A percentile compares a stretch with the other conserved stretches of the same genome.
phyloP scores from a whole-genome alignment of 37 sponge, comb jelly and placozoan species.

The Eunapius fragilis region DNA sequence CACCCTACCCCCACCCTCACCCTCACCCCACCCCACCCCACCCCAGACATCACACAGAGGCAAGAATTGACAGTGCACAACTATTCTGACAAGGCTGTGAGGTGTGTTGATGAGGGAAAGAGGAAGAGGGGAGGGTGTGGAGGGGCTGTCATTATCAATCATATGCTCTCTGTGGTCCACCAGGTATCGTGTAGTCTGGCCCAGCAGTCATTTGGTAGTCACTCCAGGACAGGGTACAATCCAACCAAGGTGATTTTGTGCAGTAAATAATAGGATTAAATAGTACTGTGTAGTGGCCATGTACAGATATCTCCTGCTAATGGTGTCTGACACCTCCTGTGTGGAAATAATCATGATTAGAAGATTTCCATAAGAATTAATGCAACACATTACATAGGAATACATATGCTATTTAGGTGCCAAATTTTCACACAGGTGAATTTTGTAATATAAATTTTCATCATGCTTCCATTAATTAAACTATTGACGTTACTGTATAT shows the following conservation, averaged over 20 bases:
- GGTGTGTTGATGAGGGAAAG: not conserved
- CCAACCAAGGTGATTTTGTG: not conserved
- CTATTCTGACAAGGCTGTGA: slow-evolving; percentile 4
- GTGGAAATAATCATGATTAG: too few relatives aligned
- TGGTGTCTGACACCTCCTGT: too few relatives aligned
- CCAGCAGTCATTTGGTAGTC: slow-evolving; percentile 1
- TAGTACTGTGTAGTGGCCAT: not conserved
- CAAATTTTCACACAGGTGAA: too few relatives aligned
- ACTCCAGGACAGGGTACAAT: not conserved
- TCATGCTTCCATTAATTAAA: too few relatives aligned
- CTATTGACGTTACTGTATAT: too few relatives aligned
- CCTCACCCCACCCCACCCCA: too few relatives aligned
- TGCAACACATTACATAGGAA: too few relatives aligned
- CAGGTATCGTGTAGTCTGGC: not conserved
- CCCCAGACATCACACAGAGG: not conserved
- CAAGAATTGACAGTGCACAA: not conserved
- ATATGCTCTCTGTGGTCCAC: not conserved
- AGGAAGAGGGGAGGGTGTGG: not conserved
- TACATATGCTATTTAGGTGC: too few relatives aligned
- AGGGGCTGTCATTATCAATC: not conserved
- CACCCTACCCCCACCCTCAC: too few relatives aligned
- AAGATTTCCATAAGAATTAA: too few relatives aligned
- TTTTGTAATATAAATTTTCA: too few relatives aligned
- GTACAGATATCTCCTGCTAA: too few relatives aligned
- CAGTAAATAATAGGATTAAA: not conserved